Evolutionary conservation across 2,797 vertebrate species (phyloP).

Genomic region (Oryzias dopingdopingensis): DNA sequence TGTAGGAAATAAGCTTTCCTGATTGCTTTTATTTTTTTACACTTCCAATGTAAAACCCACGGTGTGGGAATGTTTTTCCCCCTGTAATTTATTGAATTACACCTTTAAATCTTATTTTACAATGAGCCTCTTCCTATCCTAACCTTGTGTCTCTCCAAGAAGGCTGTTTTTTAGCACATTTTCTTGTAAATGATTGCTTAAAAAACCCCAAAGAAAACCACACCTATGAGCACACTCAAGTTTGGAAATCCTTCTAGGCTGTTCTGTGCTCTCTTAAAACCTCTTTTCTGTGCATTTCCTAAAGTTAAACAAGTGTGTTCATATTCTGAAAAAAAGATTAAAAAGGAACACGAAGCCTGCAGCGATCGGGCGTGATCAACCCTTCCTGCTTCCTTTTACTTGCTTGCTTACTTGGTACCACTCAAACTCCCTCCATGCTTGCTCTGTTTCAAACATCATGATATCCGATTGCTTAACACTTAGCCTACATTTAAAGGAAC

Average conservation of each 20-base stretch:
- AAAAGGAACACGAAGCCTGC: not conserved
- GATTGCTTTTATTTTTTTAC: conserved; percentile 14
- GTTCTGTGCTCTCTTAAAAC: too few species aligned
- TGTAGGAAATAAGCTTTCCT: conserved; percentile 13
- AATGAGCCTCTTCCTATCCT: too few species aligned
- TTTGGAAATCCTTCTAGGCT: too few species aligned
- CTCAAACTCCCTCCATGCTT: not conserved
- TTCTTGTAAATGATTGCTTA: too few species aligned
- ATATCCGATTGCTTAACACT: conserved; percentile 16
- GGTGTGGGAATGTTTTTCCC: not conserved
- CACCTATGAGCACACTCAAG: too few species aligned
- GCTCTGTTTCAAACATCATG: conserved; percentile 8
- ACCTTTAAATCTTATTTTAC: too few species aligned
- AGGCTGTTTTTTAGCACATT: too few species aligned
- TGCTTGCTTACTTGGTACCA: conserved; percentile 6
- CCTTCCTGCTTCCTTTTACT: conserved; percentile 1
- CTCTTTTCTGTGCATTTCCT: too few species aligned
- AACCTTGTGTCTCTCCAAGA: too few species aligned
- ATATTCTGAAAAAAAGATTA: not conserved
- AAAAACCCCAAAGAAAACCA: too few species aligned
- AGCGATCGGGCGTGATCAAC: not conserved
- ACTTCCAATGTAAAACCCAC: not conserved
- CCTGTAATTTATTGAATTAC: too few species aligned
- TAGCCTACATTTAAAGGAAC: not conserved
- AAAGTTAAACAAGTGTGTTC: too few species aligned